Evolutionary conservation across 2,797 vertebrate genomes (phyloP).

Genomic region (Cheirogaleus major): DNA sequence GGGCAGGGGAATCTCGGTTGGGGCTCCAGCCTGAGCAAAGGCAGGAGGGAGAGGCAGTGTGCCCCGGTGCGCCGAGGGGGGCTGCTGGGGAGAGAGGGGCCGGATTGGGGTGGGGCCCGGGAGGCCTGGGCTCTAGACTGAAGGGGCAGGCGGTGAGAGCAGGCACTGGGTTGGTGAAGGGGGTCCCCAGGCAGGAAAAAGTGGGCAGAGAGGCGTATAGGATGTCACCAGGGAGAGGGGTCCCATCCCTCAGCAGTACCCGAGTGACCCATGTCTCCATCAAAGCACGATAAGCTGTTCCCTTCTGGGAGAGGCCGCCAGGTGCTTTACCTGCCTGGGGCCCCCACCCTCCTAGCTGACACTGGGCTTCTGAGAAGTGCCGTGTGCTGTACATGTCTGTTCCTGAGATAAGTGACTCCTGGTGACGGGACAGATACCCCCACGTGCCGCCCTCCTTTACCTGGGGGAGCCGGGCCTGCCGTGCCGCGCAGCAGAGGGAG

Average conservation of each 20-base stretch:
- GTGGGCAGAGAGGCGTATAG: fast-evolving
- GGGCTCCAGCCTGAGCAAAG: not conserved
- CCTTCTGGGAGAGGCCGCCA: fast-evolving
- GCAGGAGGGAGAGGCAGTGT: too few species aligned
- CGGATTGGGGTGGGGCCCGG: not conserved
- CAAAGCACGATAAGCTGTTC: not conserved
- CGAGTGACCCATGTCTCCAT: not conserved
- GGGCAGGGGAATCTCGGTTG: not conserved
- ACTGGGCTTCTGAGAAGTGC: not conserved
- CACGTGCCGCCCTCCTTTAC: not conserved
- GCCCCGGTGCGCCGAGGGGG: not conserved
- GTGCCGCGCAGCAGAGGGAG: too few species aligned
- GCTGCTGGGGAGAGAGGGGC: not conserved
- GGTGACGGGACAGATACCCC: not conserved
- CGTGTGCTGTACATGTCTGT: not conserved
- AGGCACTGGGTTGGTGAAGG: not conserved
- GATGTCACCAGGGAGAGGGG: not conserved
- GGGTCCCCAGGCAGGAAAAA: not conserved
- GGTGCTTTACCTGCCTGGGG: not conserved
- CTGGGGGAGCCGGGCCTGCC: too few species aligned
- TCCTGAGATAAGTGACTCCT: not conserved
- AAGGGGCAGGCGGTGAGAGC: not conserved
- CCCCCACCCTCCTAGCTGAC: not conserved
- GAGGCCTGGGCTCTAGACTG: not conserved
- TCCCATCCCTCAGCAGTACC: not conserved